These are phyloP conservation scores for Orchestes rusci DNA, from an alignment of 2,888 invertebrate species.

Conservation along the genomic window DNA sequence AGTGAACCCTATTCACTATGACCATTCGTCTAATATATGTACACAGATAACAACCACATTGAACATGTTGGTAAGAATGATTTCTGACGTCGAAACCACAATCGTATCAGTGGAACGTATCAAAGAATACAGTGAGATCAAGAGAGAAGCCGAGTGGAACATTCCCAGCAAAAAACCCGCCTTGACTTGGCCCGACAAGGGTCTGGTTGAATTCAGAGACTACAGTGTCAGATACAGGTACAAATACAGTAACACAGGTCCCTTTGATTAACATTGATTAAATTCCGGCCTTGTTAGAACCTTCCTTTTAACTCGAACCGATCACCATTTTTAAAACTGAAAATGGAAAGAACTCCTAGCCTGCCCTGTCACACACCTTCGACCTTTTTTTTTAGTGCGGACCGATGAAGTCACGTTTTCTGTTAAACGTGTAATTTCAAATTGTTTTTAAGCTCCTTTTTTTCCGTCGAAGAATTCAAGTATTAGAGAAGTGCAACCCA, in stretches of 20 bases:
- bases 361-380: too few relatives aligned
- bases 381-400: too few relatives aligned
- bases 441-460: too few relatives aligned
- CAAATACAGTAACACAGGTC: too few relatives aligned
- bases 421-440: too few relatives aligned
- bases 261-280: neutral
- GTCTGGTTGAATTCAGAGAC: conserved; percentile 70
- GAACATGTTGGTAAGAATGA: conserved; percentile 93
- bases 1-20: conserved; percentile 34
- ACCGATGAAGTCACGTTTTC: too few relatives aligned
- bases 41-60: conserved; percentile 19
- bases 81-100: conserved; percentile 92
- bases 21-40: conserved; percentile 32
- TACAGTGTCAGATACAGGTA: conserved; percentile 78
- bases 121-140: conserved; percentile 85
- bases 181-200: conserved; percentile 73
- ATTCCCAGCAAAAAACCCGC: conserved; percentile 52
- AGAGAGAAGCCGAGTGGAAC: conserved; percentile 75
- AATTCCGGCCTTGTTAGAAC: neutral
- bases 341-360: neutral
- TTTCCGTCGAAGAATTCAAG: too few relatives aligned
- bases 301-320: neutral
- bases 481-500: too few relatives aligned
- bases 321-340: too few relatives aligned
- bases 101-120: conserved; percentile 95